phyloP scores from a whole-genome alignment of 2,888 invertebrate genomes.

The Tuberolachnus salignus region DNA sequence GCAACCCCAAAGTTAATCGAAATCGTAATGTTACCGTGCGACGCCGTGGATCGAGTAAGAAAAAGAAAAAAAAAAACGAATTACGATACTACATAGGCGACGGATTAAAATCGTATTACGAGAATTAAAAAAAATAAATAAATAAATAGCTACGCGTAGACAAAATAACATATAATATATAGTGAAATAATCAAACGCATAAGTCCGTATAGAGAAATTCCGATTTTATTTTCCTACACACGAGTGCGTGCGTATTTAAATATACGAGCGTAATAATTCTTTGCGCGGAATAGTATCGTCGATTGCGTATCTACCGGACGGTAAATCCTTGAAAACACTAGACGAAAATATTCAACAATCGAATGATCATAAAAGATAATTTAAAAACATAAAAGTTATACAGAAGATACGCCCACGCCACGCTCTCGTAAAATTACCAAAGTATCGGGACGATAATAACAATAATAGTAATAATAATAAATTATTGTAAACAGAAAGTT shows the following conservation, averaged over 20 bases:
- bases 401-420: not conserved
- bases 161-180: not conserved
- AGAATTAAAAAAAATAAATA: not conserved
- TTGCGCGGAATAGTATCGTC: too few relatives aligned
- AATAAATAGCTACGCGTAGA: too few relatives aligned
- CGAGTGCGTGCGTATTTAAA: too few relatives aligned
- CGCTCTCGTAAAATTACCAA: too few relatives aligned
- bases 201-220: too few relatives aligned
- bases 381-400: not conserved
- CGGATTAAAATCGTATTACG: slow-evolving; percentile 35
- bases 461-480: too few relatives aligned
- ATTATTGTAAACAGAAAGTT: too few relatives aligned
- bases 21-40: not conserved
- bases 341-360: not conserved
- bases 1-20: not conserved
- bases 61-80: too few relatives aligned
- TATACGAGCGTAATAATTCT: too few relatives aligned
- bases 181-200: not conserved
- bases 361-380: not conserved
- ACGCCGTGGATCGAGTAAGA: not conserved
- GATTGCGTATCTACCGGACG: too few relatives aligned
- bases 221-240: too few relatives aligned
- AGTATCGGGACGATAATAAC: too few relatives aligned
- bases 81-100: not conserved
- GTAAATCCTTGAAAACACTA: not conserved